Conservation (phyloP, 1,140 invertebrate species). For the Lycorma delicatula region DNA sequence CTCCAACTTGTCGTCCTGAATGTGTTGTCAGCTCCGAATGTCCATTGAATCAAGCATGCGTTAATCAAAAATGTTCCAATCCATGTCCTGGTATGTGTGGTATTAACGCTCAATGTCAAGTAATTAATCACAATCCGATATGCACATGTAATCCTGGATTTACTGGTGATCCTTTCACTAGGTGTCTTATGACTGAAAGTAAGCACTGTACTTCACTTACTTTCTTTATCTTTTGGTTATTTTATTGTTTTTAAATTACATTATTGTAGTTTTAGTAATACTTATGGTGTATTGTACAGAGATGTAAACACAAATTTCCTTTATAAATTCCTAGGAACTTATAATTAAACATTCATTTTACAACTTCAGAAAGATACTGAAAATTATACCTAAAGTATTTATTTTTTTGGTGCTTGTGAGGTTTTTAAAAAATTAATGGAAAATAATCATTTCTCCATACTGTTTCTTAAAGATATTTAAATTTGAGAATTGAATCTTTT, state of each 20-base stretch:
- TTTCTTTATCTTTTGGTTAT: background rate
- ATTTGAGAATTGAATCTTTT: no score
- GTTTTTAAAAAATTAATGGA: no score
- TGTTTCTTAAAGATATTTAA: no score
- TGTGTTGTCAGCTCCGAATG: conserved; percentile 54
- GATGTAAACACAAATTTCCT: background rate
- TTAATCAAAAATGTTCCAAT: conserved; percentile 51
- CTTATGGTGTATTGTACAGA: no score
- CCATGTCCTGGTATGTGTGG: conserved; percentile 55
- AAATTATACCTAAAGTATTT: no score
- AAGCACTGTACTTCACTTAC: conserved; percentile 18
- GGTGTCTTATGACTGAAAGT: conserved; percentile 39
- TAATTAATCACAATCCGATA: conserved; percentile 55
- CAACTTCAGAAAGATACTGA: no score
- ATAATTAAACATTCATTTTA: no score
- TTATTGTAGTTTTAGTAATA: background rate
- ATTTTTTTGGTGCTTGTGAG: no score
- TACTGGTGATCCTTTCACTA: conserved; percentile 56
- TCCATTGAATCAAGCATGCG: conserved; percentile 47
- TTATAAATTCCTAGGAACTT: background rate
- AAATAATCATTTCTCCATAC: no score
- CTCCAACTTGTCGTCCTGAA: conserved; percentile 50
- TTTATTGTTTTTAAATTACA: background rate
- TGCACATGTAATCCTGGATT: conserved; percentile 50
- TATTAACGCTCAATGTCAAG: conserved; percentile 47